Base-by-base conservation (phyloP, 2,113 vertebrate species). In the Rhadina sibilatrix region DNA sequence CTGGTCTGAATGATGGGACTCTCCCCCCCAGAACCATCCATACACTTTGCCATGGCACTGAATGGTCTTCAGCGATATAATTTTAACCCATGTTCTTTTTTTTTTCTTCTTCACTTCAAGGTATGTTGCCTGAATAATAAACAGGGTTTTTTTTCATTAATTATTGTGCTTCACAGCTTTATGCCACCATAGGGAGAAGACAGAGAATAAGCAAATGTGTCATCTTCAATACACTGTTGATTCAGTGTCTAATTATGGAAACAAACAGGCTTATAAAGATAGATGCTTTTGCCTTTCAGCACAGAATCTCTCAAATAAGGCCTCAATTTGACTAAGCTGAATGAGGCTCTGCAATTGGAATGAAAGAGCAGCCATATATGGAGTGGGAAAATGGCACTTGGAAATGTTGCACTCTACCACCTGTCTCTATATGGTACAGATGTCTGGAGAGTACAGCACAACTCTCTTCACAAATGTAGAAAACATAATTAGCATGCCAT, bases 251-350 rank as follows among this genome's bases (percentile, higher is more conserved):
- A 91, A 94, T 94, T 96, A 91, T 60, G 52, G 91, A 96, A 96
- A 95, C 80, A 94, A 96, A 96, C 82, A 87, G n/a, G 49, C 68
- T 94, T 82, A 91, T 61, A 83, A 87, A 93, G 94, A 96, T 76
- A 66, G 69, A 97, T 82, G 81, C 12, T 12, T 84, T 83, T 93
- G 64, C 76, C 83, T 94, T 95, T 96, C 84, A 92, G 79, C 0
- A 0, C 20, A 76, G 70, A 91, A 50, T 66, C 64, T 77, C 53
- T 87, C 89, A 87, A 93, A 70, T 74, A 94, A 85, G 71, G 53
- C 83, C 76, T 90, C 64, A 57, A 37, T 90, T 88, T 93, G 52
- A 66, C 63, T 60, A 64, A 70, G 85, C 75, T 95, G 82, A 94
- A 87, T 44, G 33, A 95, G 40, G 35, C 65, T 77, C 69, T 82